A percentile compares a stretch with the other conserved stretches of the same genome.
These are phyloP conservation scores for Galeopsomyia nigrocyanea DNA, from an alignment of 2,888 invertebrate genomes.

Conservation along the genomic window DNA sequence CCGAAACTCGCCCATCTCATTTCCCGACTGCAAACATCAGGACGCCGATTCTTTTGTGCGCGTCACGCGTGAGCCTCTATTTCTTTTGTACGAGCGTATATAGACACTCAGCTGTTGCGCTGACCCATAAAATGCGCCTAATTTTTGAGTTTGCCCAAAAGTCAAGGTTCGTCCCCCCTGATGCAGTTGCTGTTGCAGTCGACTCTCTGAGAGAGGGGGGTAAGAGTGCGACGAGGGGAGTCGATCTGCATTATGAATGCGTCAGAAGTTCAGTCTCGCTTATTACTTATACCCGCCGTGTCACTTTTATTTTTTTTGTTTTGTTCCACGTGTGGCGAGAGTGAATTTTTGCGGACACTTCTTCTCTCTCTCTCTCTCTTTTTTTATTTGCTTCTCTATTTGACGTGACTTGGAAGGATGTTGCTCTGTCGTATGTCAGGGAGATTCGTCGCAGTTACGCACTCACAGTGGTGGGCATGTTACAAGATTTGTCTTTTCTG, in stretches of 20 bases:
- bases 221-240: constrained; percentile 21
- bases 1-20: background rate
- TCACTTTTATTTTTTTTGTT: constrained; percentile 28
- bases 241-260: constrained; percentile 61
- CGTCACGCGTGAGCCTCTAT: background rate
- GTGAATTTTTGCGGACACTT: background rate
- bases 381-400: constrained; percentile 14
- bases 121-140: constrained; percentile 42
- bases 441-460: constrained; percentile 19
- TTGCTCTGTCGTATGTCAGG: constrained; percentile 18
- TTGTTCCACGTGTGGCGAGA: background rate
- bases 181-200: no score
- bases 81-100: no score
- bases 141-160: constrained; percentile 11
- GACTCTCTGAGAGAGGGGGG: constrained; percentile 43
- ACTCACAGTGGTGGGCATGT: constrained; percentile 2
- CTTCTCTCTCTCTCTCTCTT: constrained; percentile 7
- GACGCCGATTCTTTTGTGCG: background rate
- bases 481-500: constrained; percentile 8
- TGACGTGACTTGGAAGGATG: constrained; percentile 20
- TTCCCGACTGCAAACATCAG: constrained; percentile 6
- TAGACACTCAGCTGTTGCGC: constrained; percentile 30
- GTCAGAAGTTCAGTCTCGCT: constrained; percentile 59
- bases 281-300: constrained; percentile 57
- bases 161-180: background rate